phyloP scores from a whole-genome alignment of 2,888 invertebrate genomes.

The Noctua fimbriata region DNA sequence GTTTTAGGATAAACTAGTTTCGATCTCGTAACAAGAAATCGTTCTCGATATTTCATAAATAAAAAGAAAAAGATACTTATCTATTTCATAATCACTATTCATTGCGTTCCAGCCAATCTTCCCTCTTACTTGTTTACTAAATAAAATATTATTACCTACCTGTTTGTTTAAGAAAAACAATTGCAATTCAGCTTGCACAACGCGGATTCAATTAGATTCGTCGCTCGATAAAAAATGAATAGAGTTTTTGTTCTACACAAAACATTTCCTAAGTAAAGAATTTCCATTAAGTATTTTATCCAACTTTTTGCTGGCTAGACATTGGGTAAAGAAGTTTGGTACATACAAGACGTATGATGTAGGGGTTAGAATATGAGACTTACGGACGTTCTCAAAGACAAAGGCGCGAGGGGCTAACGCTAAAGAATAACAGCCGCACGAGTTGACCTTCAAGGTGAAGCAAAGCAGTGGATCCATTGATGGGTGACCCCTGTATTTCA shows the following conservation, averaged over 20 bases:
- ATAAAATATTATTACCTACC: not conserved
- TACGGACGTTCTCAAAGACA: not conserved
- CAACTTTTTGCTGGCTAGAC: not conserved
- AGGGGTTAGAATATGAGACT: not conserved
- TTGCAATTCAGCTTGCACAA: slow-evolving; percentile 38
- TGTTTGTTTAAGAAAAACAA: slow-evolving; percentile 17
- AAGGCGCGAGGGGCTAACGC: not conserved
- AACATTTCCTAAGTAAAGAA: slow-evolving; percentile 36
- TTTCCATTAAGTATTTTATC: slow-evolving; percentile 10
- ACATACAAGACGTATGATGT: not conserved
- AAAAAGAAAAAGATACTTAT: not conserved
- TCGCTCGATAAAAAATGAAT: slow-evolving; percentile 32
- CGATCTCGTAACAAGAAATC: slow-evolving; percentile 10
- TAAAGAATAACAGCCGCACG: not conserved
- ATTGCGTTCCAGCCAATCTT: not conserved
- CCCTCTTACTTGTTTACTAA: not conserved
- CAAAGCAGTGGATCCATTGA: not conserved
- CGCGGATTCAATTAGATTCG: slow-evolving; percentile 42
- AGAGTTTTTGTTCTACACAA: slow-evolving; percentile 35
- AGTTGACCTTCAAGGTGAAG: not conserved
- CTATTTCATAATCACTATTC: slow-evolving; percentile 7
- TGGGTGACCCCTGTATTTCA: not conserved
- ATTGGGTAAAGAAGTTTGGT: not conserved
- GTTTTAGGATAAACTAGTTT: slow-evolving; percentile 30
- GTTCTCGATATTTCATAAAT: slow-evolving; percentile 9